A percentile compares a stretch with the other conserved stretches of the same genome.
Evolutionary conservation across 2,888 invertebrate genomes (phyloP).

Genomic region (Eugnorisma glareosa): DNA sequence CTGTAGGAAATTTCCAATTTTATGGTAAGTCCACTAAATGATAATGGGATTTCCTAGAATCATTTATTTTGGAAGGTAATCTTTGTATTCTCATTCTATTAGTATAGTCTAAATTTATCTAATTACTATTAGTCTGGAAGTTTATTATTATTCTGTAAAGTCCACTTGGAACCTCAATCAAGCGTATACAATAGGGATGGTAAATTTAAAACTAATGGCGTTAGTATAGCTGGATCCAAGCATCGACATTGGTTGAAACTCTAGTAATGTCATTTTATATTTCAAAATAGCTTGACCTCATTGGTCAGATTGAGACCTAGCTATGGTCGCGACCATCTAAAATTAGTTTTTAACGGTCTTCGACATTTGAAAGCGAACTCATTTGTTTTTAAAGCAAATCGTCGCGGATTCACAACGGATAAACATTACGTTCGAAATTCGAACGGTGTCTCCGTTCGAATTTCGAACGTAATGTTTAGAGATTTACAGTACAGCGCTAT

Average conservation of each 20-base stretch:
- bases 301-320: neutral
- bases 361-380: neutral
- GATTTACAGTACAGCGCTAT: neutral
- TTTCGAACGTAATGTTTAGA: neutral
- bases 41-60: neutral
- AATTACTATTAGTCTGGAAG: neutral
- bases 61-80: neutral
- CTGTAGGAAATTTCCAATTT: conserved; percentile 12
- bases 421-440: neutral
- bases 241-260: neutral
- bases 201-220: neutral
- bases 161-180: neutral
- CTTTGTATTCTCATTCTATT: neutral
- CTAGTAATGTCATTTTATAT: neutral
- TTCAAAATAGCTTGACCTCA: neutral
- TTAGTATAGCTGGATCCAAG: neutral
- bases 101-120: neutral
- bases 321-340: too few relatives aligned
- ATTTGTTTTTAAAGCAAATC: neutral
- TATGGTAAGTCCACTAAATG: conserved; percentile 22
- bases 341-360: neutral
- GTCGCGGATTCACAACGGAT: neutral
- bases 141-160: neutral
- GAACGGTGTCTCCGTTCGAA: neutral
- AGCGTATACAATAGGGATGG: neutral